phyloP scores from a whole-genome alignment of 2,113 vertebrate species.

The Aptenodytes forsteri region DNA sequence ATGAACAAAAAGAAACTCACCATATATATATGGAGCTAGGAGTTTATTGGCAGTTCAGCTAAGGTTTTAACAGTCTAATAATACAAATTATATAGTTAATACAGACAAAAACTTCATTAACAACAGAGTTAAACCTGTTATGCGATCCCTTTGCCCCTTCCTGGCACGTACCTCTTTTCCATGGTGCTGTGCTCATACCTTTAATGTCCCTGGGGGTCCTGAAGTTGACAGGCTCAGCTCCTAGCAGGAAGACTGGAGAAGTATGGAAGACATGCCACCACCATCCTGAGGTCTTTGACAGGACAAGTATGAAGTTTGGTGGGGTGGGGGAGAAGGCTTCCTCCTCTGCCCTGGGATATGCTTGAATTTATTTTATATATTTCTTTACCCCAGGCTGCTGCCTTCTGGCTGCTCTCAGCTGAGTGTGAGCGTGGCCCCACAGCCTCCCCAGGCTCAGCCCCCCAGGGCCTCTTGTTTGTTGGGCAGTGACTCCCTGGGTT shows the following conservation, averaged over 20 bases:
- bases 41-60: background rate
- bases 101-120: background rate
- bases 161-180: background rate
- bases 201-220: accelerated
- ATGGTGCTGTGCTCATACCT: background rate
- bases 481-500: accelerated
- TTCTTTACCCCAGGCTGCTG: background rate
- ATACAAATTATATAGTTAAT: background rate
- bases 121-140: background rate
- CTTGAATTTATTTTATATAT: background rate
- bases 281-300: background rate
- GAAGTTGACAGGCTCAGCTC: background rate
- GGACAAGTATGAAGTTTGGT: background rate
- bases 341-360: background rate
- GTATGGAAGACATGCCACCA: background rate
- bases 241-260: background rate
- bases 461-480: background rate
- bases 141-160: background rate
- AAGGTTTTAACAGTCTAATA: background rate
- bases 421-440: background rate
- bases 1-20: background rate
- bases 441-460: background rate
- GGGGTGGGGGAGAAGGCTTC: accelerated
- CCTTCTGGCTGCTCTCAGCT: background rate
- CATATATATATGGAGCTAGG: background rate